Evolutionary conservation across 2,113 vertebrate species (phyloP).

Genomic region (Alosa alosa): DNA sequence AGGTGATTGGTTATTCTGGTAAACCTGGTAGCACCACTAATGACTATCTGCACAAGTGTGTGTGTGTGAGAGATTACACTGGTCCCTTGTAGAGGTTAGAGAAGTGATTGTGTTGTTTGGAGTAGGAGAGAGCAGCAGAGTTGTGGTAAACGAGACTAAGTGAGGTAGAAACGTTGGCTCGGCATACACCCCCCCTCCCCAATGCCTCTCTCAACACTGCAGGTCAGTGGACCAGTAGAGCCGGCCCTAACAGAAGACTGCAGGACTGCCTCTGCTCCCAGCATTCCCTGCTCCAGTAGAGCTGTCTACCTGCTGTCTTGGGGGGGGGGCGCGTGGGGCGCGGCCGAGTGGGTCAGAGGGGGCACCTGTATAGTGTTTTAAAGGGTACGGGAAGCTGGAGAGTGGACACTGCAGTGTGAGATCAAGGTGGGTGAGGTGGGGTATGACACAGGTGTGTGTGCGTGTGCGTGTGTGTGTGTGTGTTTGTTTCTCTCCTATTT

Average conservation of each 20-base stretch:
- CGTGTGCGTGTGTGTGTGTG: slow-evolving; percentile 7
- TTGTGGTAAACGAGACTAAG: background rate
- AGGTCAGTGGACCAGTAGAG: too few relatives aligned
- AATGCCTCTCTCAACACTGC: background rate
- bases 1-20: slow-evolving; percentile 7
- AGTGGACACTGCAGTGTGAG: background rate
- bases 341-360: background rate
- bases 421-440: background rate
- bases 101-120: background rate
- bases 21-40: background rate
- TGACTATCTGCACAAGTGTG: background rate
- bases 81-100: background rate
- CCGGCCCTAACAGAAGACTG: too few relatives aligned
- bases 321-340: background rate
- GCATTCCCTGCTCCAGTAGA: background rate
- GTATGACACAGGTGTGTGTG: background rate
- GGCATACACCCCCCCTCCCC: background rate
- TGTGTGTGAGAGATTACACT: background rate
- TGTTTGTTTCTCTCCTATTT: background rate
- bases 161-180: background rate
- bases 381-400: background rate
- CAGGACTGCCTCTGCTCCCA: background rate
- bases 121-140: background rate
- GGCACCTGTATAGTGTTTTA: background rate
- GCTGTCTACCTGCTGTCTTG: background rate